These are phyloP conservation scores for Narcine bancroftii DNA, from an alignment of 2,113 vertebrate species.

Conservation along the genomic window DNA sequence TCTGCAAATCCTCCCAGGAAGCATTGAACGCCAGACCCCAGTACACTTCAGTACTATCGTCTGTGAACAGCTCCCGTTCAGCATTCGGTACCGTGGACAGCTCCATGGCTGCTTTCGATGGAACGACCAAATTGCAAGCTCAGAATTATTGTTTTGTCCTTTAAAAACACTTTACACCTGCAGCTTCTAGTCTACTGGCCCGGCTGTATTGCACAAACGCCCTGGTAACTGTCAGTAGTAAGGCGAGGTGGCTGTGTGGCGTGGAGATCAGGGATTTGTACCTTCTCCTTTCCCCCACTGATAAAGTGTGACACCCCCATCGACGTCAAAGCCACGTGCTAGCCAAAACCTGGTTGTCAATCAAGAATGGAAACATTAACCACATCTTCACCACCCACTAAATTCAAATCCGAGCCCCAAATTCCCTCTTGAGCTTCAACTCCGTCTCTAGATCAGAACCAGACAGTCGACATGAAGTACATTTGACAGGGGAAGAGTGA, in stretches of 20 bases:
- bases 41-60: conserved; percentile 46
- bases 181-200: not conserved
- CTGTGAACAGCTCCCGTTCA: conserved; percentile 54
- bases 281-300: not conserved
- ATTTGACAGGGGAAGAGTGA: too few species aligned
- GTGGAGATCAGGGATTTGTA: not conserved
- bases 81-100: not conserved
- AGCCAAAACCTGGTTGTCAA: not conserved
- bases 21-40: conserved; percentile 53
- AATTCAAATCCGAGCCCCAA: not conserved
- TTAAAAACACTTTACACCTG: not conserved
- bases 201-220: not conserved
- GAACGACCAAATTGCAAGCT: not conserved
- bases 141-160: too few species aligned
- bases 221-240: not conserved
- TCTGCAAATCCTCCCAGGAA: conserved; percentile 46
- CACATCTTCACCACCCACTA: not conserved
- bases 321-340: conserved; percentile 32
- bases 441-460: not conserved
- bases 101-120: not conserved
- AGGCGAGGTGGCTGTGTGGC: not conserved
- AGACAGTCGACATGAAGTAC: not conserved
- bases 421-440: not conserved
- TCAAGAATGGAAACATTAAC: not conserved
- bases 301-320: conserved; percentile 21